Conservation (phyloP, 2,797 vertebrate species). For the Avahi laniger region DNA sequence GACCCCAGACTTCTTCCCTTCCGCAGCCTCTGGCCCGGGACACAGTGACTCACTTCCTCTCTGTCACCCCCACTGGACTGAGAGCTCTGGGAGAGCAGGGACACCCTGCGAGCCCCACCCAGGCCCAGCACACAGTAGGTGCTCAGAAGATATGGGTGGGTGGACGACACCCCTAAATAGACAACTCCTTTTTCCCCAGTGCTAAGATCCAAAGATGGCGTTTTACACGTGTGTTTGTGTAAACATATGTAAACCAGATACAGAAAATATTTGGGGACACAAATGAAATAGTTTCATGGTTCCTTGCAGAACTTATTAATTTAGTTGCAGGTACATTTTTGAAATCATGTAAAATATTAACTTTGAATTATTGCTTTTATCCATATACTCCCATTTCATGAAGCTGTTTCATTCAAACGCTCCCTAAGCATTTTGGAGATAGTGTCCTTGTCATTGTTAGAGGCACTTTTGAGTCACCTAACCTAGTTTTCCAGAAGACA, state of each 20-base stretch:
- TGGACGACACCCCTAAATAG: not conserved
- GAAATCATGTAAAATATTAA: not conserved
- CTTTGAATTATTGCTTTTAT: not conserved
- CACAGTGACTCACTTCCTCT: not conserved
- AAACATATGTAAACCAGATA: not conserved
- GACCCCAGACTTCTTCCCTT: not conserved
- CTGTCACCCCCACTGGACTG: not conserved
- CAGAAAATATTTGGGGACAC: not conserved
- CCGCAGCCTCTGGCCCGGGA: not conserved
- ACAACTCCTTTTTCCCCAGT: not conserved
- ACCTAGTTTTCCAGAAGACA: conserved; percentile 45
- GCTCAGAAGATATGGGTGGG: not conserved
- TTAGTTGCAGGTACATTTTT: not conserved
- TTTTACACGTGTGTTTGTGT: not conserved
- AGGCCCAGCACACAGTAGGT: not conserved
- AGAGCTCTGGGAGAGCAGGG: not conserved
- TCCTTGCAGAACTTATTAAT: not conserved
- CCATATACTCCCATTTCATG: not conserved
- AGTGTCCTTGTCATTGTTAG: not conserved
- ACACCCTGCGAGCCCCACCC: not conserved
- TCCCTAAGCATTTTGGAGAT: not conserved
- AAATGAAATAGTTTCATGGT: not conserved
- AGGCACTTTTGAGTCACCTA: not conserved
- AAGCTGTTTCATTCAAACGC: not conserved
- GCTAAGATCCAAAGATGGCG: not conserved